Percentiles rank a stretch among this genome's conserved stretches.
Conservation (phyloP, 2,888 invertebrate species). For the Brassicogethes aeneus region DNA sequence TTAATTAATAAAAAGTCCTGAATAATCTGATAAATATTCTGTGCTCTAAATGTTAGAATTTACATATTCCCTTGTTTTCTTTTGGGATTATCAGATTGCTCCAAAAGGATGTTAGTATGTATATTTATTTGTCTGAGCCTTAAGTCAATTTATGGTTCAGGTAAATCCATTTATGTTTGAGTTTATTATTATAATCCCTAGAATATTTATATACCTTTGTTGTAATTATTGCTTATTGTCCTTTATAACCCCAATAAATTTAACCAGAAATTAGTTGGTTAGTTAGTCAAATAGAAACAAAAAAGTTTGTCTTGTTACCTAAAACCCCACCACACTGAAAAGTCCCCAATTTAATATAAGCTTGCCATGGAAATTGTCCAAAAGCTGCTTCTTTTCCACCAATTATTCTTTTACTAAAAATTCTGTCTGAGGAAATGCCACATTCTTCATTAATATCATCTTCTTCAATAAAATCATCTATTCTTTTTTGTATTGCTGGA, state of each 20-base stretch:
- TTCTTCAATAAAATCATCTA: constrained; percentile 32
- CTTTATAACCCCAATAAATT: background rate
- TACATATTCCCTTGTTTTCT: no score
- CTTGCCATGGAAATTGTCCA: constrained; percentile 80
- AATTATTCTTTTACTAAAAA: constrained; percentile 65
- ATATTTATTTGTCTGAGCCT: no score
- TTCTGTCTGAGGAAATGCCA: constrained; percentile 52
- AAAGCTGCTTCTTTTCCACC: constrained; percentile 70
- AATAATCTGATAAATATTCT: no score
- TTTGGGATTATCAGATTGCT: no score
- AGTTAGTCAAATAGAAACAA: background rate
- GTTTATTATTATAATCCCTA: background rate
- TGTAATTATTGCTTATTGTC: no score
- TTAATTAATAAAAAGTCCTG: no score
- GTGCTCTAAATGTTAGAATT: no score
- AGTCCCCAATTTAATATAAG: constrained; percentile 71
- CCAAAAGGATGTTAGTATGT: no score
- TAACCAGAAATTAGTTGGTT: background rate
- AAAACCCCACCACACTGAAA: constrained; percentile 79
- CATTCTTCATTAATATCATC: constrained; percentile 51
- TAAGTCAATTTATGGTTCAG: no score
- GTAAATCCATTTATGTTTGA: no score
- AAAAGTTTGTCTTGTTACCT: constrained; percentile 38
- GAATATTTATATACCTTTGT: no score
- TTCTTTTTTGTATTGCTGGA: constrained; percentile 29